phyloP scores from a whole-genome alignment of 37 sponge, comb jelly and placozoan genomes.

The Beroe ovata region DNA sequence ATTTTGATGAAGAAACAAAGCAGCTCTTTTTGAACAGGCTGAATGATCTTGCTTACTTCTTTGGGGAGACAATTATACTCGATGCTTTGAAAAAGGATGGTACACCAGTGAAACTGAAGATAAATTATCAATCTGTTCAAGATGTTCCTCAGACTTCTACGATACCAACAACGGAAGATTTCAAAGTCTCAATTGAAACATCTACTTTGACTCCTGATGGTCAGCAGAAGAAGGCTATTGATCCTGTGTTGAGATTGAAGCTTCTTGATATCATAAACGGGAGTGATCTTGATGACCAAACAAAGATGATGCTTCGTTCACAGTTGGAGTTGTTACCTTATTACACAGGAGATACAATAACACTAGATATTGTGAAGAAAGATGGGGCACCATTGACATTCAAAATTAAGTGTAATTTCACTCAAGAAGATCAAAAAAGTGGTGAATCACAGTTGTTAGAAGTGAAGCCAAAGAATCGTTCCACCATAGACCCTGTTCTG shows the following conservation, averaged over 20 bases:
- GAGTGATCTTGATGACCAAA: not conserved
- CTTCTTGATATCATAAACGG: constrained; percentile 1
- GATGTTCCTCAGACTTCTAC: too few relatives aligned
- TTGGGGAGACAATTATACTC: not conserved
- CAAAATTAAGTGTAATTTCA: constrained; percentile 6
- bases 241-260: not conserved
- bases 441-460: not conserved
- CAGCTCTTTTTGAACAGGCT: not conserved
- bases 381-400: constrained; percentile 45
- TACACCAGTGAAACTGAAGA: not conserved
- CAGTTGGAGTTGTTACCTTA: not conserved
- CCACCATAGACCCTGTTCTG: not conserved
- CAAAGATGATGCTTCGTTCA: not conserved
- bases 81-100: constrained; percentile 11
- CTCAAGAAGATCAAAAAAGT: not conserved
- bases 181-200: too few relatives aligned
- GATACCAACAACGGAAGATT: too few relatives aligned
- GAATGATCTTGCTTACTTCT: not conserved
- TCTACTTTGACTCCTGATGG: too few relatives aligned
- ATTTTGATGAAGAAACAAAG: constrained; percentile 7
- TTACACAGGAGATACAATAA: constrained; percentile 46
- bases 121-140: not conserved
- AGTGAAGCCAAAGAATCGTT: not conserved
- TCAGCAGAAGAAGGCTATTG: too few relatives aligned
- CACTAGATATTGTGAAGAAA: not conserved